Evolutionary conservation across 2,888 invertebrate genomes (phyloP).

Genomic region (Zele albiditarsus): DNA sequence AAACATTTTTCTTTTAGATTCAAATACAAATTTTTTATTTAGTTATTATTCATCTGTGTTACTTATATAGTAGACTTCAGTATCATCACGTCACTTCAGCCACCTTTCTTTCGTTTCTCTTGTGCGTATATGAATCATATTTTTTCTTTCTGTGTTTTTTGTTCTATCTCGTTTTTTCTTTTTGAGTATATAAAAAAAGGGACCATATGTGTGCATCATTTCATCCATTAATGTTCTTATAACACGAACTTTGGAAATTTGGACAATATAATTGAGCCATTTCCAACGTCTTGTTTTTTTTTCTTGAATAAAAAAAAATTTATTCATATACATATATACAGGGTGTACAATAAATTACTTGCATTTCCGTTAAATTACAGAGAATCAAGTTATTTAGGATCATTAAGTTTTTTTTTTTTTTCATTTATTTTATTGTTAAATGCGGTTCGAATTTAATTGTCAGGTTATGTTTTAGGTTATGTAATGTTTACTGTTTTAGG

Average conservation of each 20-base stretch:
- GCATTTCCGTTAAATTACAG: neutral
- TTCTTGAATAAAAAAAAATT: neutral
- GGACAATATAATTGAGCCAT: slow-evolving; percentile 50
- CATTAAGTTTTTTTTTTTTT: no score
- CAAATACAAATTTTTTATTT: no score
- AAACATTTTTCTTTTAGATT: no score
- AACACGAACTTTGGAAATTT: slow-evolving; percentile 57
- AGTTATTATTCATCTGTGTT: no score
- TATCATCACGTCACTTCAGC: neutral
- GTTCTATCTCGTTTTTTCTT: neutral
- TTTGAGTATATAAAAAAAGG: neutral
- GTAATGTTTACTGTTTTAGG: no score
- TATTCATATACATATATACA: slow-evolving; percentile 2
- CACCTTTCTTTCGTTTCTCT: neutral
- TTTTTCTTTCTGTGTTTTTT: slow-evolving; percentile 19
- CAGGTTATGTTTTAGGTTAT: no score
- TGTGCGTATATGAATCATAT: neutral
- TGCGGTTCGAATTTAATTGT: no score
- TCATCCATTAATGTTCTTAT: slow-evolving; percentile 50
- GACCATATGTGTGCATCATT: neutral
- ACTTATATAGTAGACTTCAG: no score
- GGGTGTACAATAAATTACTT: slow-evolving; percentile 13
- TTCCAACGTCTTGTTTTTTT: neutral
- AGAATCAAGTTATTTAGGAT: no score
- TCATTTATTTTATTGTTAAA: no score